Evolutionary conservation across 2,113 vertebrate genomes (phyloP).

Genomic region (Nibea coibor): DNA sequence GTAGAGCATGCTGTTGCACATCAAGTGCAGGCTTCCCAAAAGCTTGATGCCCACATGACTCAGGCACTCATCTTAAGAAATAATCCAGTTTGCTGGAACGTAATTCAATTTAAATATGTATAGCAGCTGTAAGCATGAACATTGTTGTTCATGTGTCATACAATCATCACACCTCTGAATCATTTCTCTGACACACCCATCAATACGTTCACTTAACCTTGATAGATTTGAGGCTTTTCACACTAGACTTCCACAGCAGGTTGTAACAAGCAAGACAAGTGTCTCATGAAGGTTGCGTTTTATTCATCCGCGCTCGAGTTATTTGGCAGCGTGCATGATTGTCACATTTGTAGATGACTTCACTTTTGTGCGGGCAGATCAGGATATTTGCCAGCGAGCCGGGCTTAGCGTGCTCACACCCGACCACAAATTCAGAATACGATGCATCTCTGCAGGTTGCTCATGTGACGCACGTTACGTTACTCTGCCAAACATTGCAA

Average conservation of each 20-base stretch:
- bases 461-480: not conserved
- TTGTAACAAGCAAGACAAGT: not conserved
- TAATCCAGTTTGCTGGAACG: slow-evolving; percentile 16
- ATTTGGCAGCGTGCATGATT: not conserved
- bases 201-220: not conserved
- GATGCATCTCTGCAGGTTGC: not conserved
- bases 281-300: not conserved
- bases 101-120: not conserved
- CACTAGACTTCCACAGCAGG: not conserved
- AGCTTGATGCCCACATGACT: slow-evolving; percentile 8
- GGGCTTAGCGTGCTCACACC: no score
- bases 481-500: not conserved
- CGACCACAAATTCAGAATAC: not conserved
- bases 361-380: not conserved
- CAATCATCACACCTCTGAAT: not conserved
- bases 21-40: not conserved
- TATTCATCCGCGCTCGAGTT: not conserved
- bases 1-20: not conserved
- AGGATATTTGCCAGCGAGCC: not conserved
- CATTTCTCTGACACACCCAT: not conserved
- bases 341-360: not conserved
- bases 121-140: not conserved
- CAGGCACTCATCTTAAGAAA: not conserved
- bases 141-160: not conserved
- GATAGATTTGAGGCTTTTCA: not conserved